Evolutionary conservation across 2,113 vertebrate species (phyloP).

Genomic region (Chauna torquata): DNA sequence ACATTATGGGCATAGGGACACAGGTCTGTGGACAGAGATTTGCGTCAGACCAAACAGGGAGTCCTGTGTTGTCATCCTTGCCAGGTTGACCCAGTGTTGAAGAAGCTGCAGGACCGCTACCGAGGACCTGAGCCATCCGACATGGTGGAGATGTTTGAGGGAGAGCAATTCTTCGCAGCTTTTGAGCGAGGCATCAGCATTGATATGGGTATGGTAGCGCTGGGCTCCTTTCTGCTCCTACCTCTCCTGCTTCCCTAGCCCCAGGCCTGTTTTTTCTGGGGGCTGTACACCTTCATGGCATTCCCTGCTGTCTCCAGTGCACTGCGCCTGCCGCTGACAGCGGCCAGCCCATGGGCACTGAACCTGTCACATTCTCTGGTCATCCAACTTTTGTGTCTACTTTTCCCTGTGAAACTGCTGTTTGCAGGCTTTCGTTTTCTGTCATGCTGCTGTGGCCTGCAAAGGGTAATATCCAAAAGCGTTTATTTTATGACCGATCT

Average conservation of each 20-base stretch:
- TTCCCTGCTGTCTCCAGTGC: not conserved
- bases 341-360: not conserved
- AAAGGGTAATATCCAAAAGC: not conserved
- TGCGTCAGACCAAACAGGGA: not conserved
- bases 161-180: slow-evolving; percentile 95
- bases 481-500: not conserved
- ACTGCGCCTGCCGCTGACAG: not conserved
- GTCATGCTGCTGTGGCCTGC: not conserved
- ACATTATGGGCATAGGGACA: not conserved
- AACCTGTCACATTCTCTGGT: not conserved
- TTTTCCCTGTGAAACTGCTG: not conserved
- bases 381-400: not conserved
- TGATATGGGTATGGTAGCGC: slow-evolving; percentile 78
- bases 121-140: slow-evolving; percentile 95
- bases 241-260: not conserved
- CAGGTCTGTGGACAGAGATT: not conserved
- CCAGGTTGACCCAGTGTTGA: slow-evolving; percentile 85
- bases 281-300: not conserved
- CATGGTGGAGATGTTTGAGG: slow-evolving; percentile 91
- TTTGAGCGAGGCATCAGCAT: slow-evolving; percentile 92
- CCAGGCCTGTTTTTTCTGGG: not conserved
- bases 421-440: not conserved
- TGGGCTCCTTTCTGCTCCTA: not conserved
- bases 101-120: slow-evolving; percentile 83
- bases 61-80: not conserved